phyloP scores from a whole-genome alignment of 2,797 vertebrate genomes.

The Phrynocephalus guinanensis region DNA sequence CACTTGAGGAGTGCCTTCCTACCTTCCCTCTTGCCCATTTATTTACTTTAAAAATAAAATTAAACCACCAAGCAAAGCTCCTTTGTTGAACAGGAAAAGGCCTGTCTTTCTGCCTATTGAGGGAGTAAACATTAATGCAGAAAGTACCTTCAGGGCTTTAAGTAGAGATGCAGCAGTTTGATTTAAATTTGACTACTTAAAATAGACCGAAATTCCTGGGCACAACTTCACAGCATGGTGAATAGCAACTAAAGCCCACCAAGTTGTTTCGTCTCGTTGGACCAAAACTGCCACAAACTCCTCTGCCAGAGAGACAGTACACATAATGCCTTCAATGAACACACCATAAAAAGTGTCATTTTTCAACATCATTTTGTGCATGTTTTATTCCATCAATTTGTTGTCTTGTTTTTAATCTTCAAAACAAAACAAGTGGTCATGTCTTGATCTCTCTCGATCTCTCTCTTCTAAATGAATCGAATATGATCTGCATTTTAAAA shows the following conservation, averaged over 20 bases:
- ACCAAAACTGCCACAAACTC: not conserved
- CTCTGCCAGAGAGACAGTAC: not conserved
- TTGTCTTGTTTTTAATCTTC: not conserved
- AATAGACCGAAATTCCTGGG: no score
- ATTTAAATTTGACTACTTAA: no score
- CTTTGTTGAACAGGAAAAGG: no score
- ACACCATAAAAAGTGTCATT: not conserved
- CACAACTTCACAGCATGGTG: not conserved
- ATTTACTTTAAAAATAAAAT: no score
- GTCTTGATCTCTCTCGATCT: not conserved
- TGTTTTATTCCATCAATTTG: not conserved
- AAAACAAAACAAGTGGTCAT: not conserved
- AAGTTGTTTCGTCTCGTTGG: not conserved
- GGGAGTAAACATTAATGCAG: no score
- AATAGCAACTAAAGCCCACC: not conserved
- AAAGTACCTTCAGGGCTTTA: no score
- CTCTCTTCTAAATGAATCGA: no score
- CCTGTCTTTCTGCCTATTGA: no score
- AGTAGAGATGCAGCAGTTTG: no score
- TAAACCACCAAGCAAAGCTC: no score
- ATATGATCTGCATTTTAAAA: not conserved
- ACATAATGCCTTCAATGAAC: constrained; percentile 1
- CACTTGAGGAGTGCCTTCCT: not conserved
- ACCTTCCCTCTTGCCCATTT: no score
- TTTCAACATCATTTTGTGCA: no score